A percentile compares a stretch with the other conserved stretches of the same genome.
These are phyloP conservation scores for Lycophotia porphyrea DNA, from an alignment of 2,888 invertebrate genomes.

Conservation along the genomic window DNA sequence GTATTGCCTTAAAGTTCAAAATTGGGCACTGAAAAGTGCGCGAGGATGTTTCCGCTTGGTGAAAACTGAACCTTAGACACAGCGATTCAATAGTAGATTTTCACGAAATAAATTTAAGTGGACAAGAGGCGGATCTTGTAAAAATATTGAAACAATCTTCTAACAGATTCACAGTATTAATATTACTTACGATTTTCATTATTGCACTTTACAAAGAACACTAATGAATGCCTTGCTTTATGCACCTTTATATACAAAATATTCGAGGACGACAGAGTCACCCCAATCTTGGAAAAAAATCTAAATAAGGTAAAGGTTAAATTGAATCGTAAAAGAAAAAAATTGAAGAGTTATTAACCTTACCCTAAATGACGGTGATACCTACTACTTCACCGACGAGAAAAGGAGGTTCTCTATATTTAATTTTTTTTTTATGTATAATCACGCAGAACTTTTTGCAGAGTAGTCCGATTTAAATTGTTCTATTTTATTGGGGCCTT, in stretches of 20 bases:
- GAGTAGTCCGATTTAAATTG: background rate
- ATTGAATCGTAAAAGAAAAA: background rate
- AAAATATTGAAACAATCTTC: background rate
- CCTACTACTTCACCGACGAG: background rate
- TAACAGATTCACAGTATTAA: background rate
- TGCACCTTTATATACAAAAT: constrained; percentile 28
- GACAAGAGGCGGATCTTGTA: background rate
- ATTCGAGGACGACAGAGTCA: background rate
- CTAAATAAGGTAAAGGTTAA: background rate
- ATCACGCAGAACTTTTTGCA: background rate
- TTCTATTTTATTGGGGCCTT: background rate
- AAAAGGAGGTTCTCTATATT: background rate
- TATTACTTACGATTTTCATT: constrained; percentile 29
- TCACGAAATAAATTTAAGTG: background rate
- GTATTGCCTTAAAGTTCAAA: background rate
- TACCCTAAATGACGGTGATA: background rate
- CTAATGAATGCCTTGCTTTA: constrained; percentile 7
- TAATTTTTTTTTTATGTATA: background rate
- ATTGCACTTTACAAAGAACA: background rate
- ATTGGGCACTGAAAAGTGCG: background rate
- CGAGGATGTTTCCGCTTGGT: background rate
- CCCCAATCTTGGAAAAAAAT: background rate
- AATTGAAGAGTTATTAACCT: background rate
- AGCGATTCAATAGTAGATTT: background rate
- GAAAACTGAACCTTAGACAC: background rate